Evolutionary conservation across 2,113 vertebrate species (phyloP), one percentile per base, ranked within the genome.

Genomic region (Rhinoderma darwinii): DNA sequence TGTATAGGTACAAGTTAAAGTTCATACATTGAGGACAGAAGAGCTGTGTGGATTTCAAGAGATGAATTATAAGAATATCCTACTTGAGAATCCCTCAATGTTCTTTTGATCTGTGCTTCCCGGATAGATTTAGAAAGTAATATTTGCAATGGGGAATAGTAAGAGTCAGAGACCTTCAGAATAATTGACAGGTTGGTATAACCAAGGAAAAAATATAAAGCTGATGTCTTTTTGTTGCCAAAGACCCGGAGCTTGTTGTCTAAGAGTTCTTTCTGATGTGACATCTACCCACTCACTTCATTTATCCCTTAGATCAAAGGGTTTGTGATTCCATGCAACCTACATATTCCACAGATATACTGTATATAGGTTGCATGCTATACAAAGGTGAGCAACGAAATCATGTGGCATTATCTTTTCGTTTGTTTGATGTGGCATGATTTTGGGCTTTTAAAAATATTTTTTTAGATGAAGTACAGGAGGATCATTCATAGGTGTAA

Each of bases 141-240:
- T 32, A 51, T 77, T 77, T 59, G 35, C 50, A 73, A 0, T 15
- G 30, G 22, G 11, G 27, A 77, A 66, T 72, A 14, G 59, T 86
- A 2, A 76, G 44, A 74, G 74, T 68, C 30, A 47, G 41, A 63
- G 59, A 30, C 30, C 56, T 85, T 77, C 17, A 43, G 72, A 63
- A 44, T 59, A 85, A 76, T 44, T 68, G 74, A 78, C 43, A 86
- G 84, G 20, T 66, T 68, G 56, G 56, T n/a, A n/a, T n/a, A 86
- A 86, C 32, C 20, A 51, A 59, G 12, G 27, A 78, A 35, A 56
- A 68, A 41, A 78, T 77, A 37, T 68, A 20, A 78, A 43, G 25
- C 35, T 78, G 74, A 50, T 22, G 20, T 78, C 76, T 86, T 86
- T 14, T 59, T 86, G 30, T 76, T 32, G 35, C 22, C 32, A 75